Evolutionary conservation across 2,113 vertebrate species (phyloP), one percentile per base, ranked within the genome.

Genomic region (Phrynosoma blainvillii): DNA sequence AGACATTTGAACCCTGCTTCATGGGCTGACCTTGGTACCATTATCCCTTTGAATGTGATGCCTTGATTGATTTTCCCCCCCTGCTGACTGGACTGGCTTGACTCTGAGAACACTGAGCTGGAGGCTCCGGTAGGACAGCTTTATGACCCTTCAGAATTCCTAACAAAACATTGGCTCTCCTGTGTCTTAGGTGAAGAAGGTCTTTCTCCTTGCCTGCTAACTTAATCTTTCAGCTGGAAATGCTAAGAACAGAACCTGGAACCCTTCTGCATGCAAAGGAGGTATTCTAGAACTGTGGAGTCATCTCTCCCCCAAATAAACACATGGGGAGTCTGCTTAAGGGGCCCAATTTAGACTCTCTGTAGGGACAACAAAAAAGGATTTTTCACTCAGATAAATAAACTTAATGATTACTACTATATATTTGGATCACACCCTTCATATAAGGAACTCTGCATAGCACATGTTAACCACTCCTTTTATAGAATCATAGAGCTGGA

Each of bases 301-400:
- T 27, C 25, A 27, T 52, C 25, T 25, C 27, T 11, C 3, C 30
- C 12, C 40, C 13, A 18, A 79, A 16, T 8, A 81, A 84, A 54
- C 4, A 36, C 47, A 32, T 73, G 4, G 54, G 36, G 54, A 84
- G 21, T 18, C 71, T 52, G 16, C 16, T 77, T 40, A 66, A 3
- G 79, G 10, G 21, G 25, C 59, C 32, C 59, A 40, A 21, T 65
- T 87, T 80, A 93, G 65, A 89, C 78, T 14, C 78, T 20, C 16
- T 27, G 16, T 14, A 59, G 54, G 52, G n/a, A 79, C 59, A 59
- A 56, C 47, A 32, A 7, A 14, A 30, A 79, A 79, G 9, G 85
- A 32, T 87, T 79, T 71, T 73, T 85, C 84, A 54, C 0, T 0
- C n/a, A 56, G n/a, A 20, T 2, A 6, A 47, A 2, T 2, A 62